Evolutionary conservation across 2,113 vertebrate genomes (phyloP), one percentile per base, ranked within the genome.

Genomic region (Patagioenas fasciata): DNA sequence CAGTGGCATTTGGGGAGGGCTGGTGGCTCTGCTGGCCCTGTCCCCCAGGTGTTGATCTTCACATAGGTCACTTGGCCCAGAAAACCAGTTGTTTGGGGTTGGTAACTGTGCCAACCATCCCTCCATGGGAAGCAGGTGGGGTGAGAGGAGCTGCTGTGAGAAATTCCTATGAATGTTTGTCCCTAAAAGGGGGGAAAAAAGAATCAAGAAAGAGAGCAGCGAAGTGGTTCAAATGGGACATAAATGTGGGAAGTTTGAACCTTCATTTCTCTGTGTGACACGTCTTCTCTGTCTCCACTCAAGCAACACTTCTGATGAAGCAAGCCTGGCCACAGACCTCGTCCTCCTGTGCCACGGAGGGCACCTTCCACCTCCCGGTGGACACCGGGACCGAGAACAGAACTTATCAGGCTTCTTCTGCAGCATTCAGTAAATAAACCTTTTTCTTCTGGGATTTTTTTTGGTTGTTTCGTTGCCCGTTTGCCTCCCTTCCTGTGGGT

Each of bases 261-360:
- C 42, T 64, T n/a, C 38, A 2, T 3, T 91, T 38, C 96, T 90
- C 80, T 98, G 97, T 96, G 94, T 98, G 98, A 98, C 92, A 26
- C 67, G 84, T 95, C 94, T 98, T 97, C 97, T 98, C 93, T 98
- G 94, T 98, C 96, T 97, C 98, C 88, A 94, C 97, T 98, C 97
- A 96, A 98, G 98, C 98, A 95, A 98, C 98, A 80, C 98, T 99
- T 97, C 98, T 99, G 98, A 98, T 99, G 98, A 99, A 99, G 97
- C 98, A 99, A 98, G 98, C 98, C 97, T 99, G 98, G 98, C 98
- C 98, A 96, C 98, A 99, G 98, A 98, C 98, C 86, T 97, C 97
- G 71, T 98, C 98, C 36, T 98, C 98, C 96, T 98, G 98, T 97
- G 97, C 98, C 97, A 98, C 98, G 34, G 98, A 99, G 98, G 98